These are phyloP conservation scores for Bucorvus abyssinicus DNA, from an alignment of 2,797 vertebrate genomes.

Conservation along the genomic window DNA sequence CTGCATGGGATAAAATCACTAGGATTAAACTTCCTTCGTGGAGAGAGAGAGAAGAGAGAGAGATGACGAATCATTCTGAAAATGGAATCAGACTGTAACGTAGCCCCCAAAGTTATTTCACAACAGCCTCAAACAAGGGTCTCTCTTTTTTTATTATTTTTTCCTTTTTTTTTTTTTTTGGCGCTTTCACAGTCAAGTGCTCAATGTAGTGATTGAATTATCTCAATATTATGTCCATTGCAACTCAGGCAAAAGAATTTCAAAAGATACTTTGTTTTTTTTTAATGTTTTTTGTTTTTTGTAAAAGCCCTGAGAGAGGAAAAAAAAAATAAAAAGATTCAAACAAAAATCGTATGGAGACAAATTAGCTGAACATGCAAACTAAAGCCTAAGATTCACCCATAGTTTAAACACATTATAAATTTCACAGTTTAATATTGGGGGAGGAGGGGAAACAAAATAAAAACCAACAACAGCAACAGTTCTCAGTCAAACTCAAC, in stretches of 20 bases:
- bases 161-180: not conserved
- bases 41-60: constrained; percentile 30
- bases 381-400: constrained; percentile 93
- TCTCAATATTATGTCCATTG: constrained; percentile 78
- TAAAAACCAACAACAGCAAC: constrained; percentile 64
- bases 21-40: constrained; percentile 78
- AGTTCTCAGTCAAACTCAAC: constrained; percentile 80
- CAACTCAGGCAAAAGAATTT: constrained; percentile 85
- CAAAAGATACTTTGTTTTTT: constrained; percentile 66
- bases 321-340: constrained; percentile 76
- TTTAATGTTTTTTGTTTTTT: constrained; percentile 53
- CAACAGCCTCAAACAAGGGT: constrained; percentile 53
- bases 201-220: constrained; percentile 94
- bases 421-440: constrained; percentile 95
- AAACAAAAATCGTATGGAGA: constrained; percentile 81
- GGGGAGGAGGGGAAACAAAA: constrained; percentile 68
- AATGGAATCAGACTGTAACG: constrained; percentile 61
- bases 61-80: constrained; percentile 60
- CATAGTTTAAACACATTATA: constrained; percentile 90
- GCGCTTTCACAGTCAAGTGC: constrained; percentile 92
- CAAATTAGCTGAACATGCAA: constrained; percentile 94
- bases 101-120: constrained; percentile 50
- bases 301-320: constrained; percentile 95
- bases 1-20: constrained; percentile 78
- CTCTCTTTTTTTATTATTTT: constrained; percentile 15